Conservation (phyloP, 2,113 vertebrate genomes). For the Pleuronectes platessa region DNA sequence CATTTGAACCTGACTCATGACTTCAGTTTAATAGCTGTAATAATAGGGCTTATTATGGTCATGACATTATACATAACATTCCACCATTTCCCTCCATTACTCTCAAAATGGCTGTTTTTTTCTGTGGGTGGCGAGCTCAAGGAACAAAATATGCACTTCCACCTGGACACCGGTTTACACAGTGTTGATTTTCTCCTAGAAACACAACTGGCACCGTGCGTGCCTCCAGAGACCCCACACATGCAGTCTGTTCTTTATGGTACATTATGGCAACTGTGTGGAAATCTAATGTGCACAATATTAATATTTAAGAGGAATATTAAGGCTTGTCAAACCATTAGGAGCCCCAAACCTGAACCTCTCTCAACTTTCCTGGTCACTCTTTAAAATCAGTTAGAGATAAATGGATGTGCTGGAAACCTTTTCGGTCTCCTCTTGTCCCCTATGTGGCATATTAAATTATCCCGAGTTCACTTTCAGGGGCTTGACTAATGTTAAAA, state of each 20-base stretch:
- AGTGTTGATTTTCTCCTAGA: slow-evolving; percentile 30
- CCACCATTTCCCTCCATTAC: slow-evolving; percentile 31
- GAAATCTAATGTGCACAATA: slow-evolving; percentile 66
- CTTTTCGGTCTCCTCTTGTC: slow-evolving; percentile 48
- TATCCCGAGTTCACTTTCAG: slow-evolving; percentile 63
- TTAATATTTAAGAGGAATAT: slow-evolving; percentile 75
- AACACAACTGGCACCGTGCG: slow-evolving; percentile 46
- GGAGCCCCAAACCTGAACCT: slow-evolving; percentile 66
- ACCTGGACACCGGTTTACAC: slow-evolving; percentile 28
- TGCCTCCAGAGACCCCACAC: slow-evolving; percentile 58
- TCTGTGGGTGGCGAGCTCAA: slow-evolving; percentile 11
- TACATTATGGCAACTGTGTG: slow-evolving; percentile 70
- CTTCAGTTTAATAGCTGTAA: slow-evolving; percentile 58
- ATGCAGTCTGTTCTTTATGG: slow-evolving; percentile 67
- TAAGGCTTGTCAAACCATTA: slow-evolving; percentile 69
- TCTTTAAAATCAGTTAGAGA: slow-evolving; percentile 63
- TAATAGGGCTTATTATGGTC: slow-evolving; percentile 65
- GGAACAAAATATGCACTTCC: slow-evolving; percentile 26
- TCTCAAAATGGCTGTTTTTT: slow-evolving; percentile 22
- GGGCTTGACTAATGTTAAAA: slow-evolving; percentile 75
- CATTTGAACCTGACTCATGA: slow-evolving; percentile 53
- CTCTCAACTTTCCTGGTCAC: slow-evolving; percentile 69
- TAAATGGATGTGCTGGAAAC: slow-evolving; percentile 65
- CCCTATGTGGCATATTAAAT: slow-evolving; percentile 70
- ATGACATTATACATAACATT: slow-evolving; percentile 58